These are phyloP conservation scores for Antennarius maculatus DNA, from an alignment of 2,797 vertebrate genomes.

Conservation along the genomic window DNA sequence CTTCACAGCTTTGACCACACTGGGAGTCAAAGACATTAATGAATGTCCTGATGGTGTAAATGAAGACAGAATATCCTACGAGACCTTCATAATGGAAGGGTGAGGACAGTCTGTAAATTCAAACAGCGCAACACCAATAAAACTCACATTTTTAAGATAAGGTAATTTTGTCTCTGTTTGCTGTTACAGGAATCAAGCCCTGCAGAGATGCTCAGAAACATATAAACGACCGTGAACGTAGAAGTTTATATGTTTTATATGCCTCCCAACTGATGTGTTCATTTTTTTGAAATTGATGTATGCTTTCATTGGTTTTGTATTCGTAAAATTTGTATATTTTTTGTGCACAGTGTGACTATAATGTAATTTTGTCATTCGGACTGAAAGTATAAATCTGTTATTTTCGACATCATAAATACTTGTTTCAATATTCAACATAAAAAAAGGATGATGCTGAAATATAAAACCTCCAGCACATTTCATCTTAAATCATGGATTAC, in stretches of 20 bases:
- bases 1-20: conserved; percentile 72
- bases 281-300: neutral
- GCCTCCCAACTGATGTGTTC: neutral
- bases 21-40: conserved; percentile 75
- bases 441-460: too few relatives aligned
- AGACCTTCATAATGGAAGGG: conserved; percentile 79
- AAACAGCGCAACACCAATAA: neutral
- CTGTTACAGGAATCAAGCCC: conserved; percentile 67
- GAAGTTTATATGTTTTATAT: neutral
- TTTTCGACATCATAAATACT: too few relatives aligned
- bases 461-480: too few relatives aligned
- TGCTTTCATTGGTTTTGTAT: too few relatives aligned
- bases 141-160: neutral
- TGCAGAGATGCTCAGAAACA: conserved; percentile 66
- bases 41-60: conserved; percentile 72
- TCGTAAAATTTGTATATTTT: too few relatives aligned
- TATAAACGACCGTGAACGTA: conserved; percentile 37
- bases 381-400: too few relatives aligned
- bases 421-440: too few relatives aligned
- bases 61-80: conserved; percentile 75
- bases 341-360: too few relatives aligned
- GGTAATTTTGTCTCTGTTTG: conserved; percentile 5
- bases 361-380: too few relatives aligned
- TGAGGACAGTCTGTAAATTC: conserved; percentile 57
- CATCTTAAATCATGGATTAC: too few relatives aligned